Evolutionary conservation across 2,888 invertebrate genomes (phyloP), one percentile per base, ranked within the genome.

Genomic region (Cybosia mesomella): DNA sequence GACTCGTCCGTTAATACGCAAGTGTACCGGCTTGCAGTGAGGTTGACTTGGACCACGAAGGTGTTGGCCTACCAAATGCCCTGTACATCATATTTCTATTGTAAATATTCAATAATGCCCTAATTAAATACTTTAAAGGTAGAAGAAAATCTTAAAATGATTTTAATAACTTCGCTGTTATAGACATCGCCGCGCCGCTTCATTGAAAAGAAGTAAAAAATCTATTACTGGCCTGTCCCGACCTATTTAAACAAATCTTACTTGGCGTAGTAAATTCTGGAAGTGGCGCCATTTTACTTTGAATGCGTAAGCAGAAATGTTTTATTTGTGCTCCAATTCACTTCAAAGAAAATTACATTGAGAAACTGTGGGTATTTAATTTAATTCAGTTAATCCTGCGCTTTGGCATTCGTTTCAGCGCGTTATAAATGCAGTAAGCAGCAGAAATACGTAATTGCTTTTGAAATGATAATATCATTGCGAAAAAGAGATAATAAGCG

Each of bases 161-260:
- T 13, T 15, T 0, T 3, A 39, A 15, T 3, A 39, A 5, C 18
- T 43, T 7, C 5, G 0, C 18, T 43, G 43, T 18, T 5, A 5
- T 28, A 28, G 28, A 28, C 2, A 28, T 5, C n/a, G 13, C 15
- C 43, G 18, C 43, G 18, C 43, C 0, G 36, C 55, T 66, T 15
- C 15, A 68, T 10, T 65, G 59, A 71, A 72, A 72, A 77, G 60
- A 70, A 75, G 64, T 72, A 79, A 84, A 81, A 83, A 84, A 88
- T 86, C 87, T 87, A 88, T 86, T 87, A 86, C 84, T 74, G 75
- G 77, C 74, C 78, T 85, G 84, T 88, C 86, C 76, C 78, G 75
- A 79, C 82, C 74, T 72, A 71, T 68, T 74, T 70, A 83, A 85
- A 84, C 87, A 90, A 85, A 77, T 77, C 74, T 70, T 67, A 68